These are phyloP conservation scores for Eurystomus gularis DNA, from an alignment of 2,113 vertebrate genomes.

Conservation along the genomic window DNA sequence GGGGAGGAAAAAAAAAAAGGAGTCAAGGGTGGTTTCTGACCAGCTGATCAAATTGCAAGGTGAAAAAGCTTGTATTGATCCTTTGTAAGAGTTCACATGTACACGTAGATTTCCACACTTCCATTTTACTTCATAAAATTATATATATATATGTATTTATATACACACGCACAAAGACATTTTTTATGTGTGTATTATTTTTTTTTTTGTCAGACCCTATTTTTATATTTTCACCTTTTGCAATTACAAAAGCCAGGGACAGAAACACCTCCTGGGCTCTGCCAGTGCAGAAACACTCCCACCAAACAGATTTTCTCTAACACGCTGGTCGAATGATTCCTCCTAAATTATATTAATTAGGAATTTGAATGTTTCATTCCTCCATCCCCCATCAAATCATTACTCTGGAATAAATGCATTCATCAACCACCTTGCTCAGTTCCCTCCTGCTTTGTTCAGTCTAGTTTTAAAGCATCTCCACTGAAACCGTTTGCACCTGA, in stretches of 20 bases:
- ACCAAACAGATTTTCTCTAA: slow-evolving; percentile 61
- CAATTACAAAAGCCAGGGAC: slow-evolving; percentile 55
- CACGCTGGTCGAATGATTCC: slow-evolving; percentile 63
- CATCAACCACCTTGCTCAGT: slow-evolving; percentile 56
- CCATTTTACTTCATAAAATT: slow-evolving; percentile 51
- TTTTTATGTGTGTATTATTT: slow-evolving; percentile 31
- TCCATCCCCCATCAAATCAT: slow-evolving; percentile 69
- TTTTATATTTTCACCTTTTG: slow-evolving; percentile 41
- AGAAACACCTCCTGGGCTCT: slow-evolving; percentile 59
- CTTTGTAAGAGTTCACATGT: slow-evolving; percentile 31
- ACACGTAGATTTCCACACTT: not conserved
- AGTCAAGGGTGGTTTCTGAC: not conserved
- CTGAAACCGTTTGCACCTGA: slow-evolving; percentile 41
- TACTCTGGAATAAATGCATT: slow-evolving; percentile 66
- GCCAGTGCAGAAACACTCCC: slow-evolving; percentile 55
- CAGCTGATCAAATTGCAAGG: not conserved
- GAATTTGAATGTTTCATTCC: slow-evolving; percentile 69
- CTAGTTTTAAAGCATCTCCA: slow-evolving; percentile 62
- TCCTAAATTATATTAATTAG: slow-evolving; percentile 70
- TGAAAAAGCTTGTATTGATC: not conserved
- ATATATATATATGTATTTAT: not conserved
- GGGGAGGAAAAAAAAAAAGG: not conserved
- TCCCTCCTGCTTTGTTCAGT: slow-evolving; percentile 61
- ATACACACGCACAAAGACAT: slow-evolving; percentile 38
- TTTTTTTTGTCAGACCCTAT: not conserved